Evolutionary conservation across 2,113 vertebrate genomes (phyloP).

Genomic region (Pontoporia blainvillei): DNA sequence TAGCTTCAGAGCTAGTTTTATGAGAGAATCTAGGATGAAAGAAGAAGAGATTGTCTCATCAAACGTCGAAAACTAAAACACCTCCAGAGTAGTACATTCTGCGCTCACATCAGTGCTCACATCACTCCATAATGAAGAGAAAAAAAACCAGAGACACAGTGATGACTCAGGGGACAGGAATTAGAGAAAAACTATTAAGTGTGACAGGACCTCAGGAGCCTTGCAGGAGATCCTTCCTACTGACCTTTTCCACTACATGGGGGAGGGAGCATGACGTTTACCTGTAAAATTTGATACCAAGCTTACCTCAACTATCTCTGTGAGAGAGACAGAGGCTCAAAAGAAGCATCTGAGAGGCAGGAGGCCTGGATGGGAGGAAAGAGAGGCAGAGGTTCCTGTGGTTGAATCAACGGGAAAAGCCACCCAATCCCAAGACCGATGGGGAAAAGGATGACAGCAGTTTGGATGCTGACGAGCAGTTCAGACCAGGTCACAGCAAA

Average conservation of each 20-base stretch:
- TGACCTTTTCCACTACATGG: rapidly evolving
- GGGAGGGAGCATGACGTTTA: too few relatives aligned
- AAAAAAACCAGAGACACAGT: not conserved
- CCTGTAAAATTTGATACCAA: not conserved
- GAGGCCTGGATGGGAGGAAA: not conserved
- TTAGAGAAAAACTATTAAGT: not conserved
- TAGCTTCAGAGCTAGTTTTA: not conserved
- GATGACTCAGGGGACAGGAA: not conserved
- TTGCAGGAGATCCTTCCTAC: not conserved
- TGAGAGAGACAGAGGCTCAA: not conserved
- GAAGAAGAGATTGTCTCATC: not conserved
- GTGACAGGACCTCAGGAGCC: rapidly evolving
- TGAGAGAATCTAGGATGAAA: not conserved
- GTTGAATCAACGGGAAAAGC: slow-evolving; percentile 62
- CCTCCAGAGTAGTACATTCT: not conserved
- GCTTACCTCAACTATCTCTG: slow-evolving; percentile 53
- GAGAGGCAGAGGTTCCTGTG: not conserved
- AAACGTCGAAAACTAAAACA: not conserved
- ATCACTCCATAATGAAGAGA: not conserved
- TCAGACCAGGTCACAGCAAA: slow-evolving; percentile 64
- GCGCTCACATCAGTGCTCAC: not conserved
- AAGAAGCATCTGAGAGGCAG: not conserved
- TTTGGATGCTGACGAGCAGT: slow-evolving; percentile 63
- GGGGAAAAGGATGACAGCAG: slow-evolving; percentile 65
- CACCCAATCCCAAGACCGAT: slow-evolving; percentile 56